Evolutionary conservation across 2,888 invertebrate species (phyloP), one percentile per base, ranked within the genome.

Genomic region (Octodonta nipae): DNA sequence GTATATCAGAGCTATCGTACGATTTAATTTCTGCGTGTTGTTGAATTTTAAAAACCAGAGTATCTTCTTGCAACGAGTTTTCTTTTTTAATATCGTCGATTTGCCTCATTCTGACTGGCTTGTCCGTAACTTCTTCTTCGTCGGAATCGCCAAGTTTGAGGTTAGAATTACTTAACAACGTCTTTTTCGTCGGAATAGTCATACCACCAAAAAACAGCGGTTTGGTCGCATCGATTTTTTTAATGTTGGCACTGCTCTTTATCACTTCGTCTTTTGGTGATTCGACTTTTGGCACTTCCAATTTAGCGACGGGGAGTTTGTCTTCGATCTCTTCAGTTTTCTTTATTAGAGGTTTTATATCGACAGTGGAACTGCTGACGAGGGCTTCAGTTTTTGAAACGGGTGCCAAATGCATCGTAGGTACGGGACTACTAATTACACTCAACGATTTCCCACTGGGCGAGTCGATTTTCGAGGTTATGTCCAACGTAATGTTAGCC

Each of bases 81-180:
- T 40, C 36, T 17, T 32, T 34, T 13, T 29, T 35, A n/a, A 36
- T 30, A 17, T 49, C 43, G 13, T 46, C 44, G 6, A 46, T 32
- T 8, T 45, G 44, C 32, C 40, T 49, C 28, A 40, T n/a, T n/a
- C n/a, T n/a, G n/a, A n/a, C n/a, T n/a, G n/a, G n/a, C n/a, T n/a
- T n/a, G n/a, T n/a, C n/a, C n/a, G n/a, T n/a, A n/a, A n/a, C n/a
- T n/a, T n/a, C n/a, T n/a, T n/a, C n/a, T 14, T 54, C 51, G 16
- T 52, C 52, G 2, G 51, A 51, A 32, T 55, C 51, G 13, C 49
- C 46, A 7, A 55, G 28, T 30, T 52, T 50, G 30, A 54, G 38
- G 6, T 42, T 43, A 2, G 54, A 47, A 28, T 47, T 51, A 22
- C 47, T 47, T 6, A 53, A 26, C 13, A 55, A 32, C 2, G 42